Evolutionary conservation across 2,888 invertebrate species (phyloP).

Genomic region (Boloria euphrosyne): DNA sequence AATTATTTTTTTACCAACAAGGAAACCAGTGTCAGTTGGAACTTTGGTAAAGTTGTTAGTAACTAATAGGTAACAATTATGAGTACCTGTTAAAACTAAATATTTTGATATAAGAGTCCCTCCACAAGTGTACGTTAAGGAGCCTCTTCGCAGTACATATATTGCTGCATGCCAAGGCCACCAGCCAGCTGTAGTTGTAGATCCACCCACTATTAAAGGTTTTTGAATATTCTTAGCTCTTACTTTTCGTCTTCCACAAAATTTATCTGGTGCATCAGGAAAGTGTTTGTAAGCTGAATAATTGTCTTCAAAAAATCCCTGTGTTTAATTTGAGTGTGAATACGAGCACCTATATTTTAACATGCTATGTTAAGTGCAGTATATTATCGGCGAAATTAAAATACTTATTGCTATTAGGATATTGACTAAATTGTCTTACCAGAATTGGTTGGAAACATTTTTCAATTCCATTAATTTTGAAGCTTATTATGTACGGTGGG

Average conservation of each 20-base stretch:
- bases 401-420: too few relatives aligned
- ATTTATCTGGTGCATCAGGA: constrained; percentile 21
- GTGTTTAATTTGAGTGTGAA: too few relatives aligned
- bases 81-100: constrained; percentile 63
- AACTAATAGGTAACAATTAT: too few relatives aligned
- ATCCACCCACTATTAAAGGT: constrained; percentile 57
- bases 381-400: too few relatives aligned
- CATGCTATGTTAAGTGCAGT: too few relatives aligned
- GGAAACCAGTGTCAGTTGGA: too few relatives aligned
- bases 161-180: constrained; percentile 70
- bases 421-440: not conserved
- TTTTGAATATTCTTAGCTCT: constrained; percentile 48
- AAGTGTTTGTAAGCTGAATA: not conserved
- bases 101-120: constrained; percentile 58
- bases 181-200: constrained; percentile 57
- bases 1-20: too few relatives aligned
- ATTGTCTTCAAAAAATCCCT: too few relatives aligned
- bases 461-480: constrained; percentile 25
- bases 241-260: constrained; percentile 36
- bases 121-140: constrained; percentile 58
- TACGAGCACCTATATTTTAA: too few relatives aligned
- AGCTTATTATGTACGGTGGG: constrained; percentile 18
- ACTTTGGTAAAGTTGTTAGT: too few relatives aligned
- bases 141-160: constrained; percentile 44
- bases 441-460: constrained; percentile 6